Percentiles rank a stretch among this genome's conserved stretches.
These are phyloP conservation scores for Brotula barbata DNA, from an alignment of 2,797 vertebrate genomes.

Conservation along the genomic window DNA sequence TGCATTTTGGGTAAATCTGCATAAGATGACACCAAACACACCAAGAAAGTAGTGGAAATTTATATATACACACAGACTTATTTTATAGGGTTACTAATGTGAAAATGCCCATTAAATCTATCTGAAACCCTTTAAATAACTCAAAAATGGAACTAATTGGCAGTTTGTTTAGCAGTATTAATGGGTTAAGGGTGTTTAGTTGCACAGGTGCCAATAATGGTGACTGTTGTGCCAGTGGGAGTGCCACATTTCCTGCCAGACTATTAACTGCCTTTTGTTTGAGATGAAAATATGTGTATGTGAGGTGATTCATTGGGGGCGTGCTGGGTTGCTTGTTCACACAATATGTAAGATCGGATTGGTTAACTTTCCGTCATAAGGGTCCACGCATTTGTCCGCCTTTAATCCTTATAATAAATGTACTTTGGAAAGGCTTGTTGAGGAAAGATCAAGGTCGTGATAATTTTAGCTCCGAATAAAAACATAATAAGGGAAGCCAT, in stretches of 20 bases:
- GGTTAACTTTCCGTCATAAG: conserved; percentile 39
- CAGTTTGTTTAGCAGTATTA: too few species aligned
- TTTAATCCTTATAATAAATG: conserved; percentile 14
- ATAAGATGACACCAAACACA: too few species aligned
- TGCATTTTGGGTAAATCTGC: too few species aligned
- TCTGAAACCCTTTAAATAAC: too few species aligned
- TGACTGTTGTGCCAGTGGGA: conserved; percentile 17
- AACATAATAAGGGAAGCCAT: conserved; percentile 66
- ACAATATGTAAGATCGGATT: conserved; percentile 42
- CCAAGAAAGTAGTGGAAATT: too few species aligned
- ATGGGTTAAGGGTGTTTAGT: conserved; percentile 42
- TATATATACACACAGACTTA: too few species aligned
- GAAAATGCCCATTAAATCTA: too few species aligned
- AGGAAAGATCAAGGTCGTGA: conserved; percentile 30
- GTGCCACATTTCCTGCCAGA: conserved; percentile 21
- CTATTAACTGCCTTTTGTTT: conserved; percentile 49
- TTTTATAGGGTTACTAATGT: too few species aligned
- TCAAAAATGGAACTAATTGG: too few species aligned
- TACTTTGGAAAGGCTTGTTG: conserved; percentile 37
- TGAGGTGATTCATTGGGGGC: conserved; percentile 43
- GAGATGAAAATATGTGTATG: conserved; percentile 34
- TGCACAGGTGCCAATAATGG: conserved; percentile 12
- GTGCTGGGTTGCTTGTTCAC: conserved; percentile 48
- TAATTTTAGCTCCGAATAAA: conserved; percentile 53
- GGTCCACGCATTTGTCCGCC: conserved; percentile 2